phyloP scores from a whole-genome alignment of 2,113 vertebrate genomes.

The Eulemur rufifrons region DNA sequence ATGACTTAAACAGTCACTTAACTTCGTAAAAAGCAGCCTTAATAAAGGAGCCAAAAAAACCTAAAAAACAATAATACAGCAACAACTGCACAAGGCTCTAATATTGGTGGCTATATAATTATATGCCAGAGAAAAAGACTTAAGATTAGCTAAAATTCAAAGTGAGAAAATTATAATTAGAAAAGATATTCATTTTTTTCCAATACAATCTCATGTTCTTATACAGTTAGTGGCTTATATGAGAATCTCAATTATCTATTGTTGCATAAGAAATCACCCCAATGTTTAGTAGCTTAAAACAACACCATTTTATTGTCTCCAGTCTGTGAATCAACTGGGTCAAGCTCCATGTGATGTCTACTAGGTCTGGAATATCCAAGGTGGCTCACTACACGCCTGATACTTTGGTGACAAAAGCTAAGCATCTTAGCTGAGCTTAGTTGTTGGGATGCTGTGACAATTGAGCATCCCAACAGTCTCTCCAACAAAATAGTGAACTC shows the following conservation, averaged over 20 bases:
- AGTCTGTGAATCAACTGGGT: not conserved
- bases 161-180: not conserved
- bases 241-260: not conserved
- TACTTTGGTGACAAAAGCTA: not conserved
- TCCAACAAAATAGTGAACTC: not conserved
- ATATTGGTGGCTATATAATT: not conserved
- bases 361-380: not conserved
- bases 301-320: not conserved
- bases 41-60: conserved; percentile 6
- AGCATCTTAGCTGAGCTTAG: not conserved
- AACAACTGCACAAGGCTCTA: not conserved
- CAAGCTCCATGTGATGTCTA: not conserved
- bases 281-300: not conserved
- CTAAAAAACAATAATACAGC: not conserved
- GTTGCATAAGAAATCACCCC: not conserved
- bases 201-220: not conserved
- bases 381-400: not conserved
- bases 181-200: not conserved
- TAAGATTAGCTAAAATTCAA: conserved; percentile 1
- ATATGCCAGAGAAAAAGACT: not conserved
- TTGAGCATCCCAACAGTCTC: not conserved
- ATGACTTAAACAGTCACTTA: conserved; percentile 48
- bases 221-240: not conserved
- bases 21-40: not conserved
- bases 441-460: not conserved